Conservation (phyloP, 2,888 invertebrate species). For the Oegoconia quadripuncta region DNA sequence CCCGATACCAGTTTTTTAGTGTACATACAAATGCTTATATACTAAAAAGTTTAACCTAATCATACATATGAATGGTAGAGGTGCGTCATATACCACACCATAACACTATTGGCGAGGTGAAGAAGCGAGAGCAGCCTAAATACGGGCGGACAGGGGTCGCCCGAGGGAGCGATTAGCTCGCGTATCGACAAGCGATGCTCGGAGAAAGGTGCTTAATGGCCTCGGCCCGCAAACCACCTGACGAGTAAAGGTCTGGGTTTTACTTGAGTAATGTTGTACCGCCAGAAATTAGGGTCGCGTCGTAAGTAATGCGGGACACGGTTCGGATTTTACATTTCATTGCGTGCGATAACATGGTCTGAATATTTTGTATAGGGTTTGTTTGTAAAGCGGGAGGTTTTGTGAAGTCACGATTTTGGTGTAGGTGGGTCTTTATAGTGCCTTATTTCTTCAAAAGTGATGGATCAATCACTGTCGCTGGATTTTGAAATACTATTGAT, state of each 20-base stretch:
- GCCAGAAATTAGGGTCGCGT: constrained; percentile 1
- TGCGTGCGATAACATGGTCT: background rate
- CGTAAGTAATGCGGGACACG: constrained; percentile 1
- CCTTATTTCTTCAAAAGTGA: no score
- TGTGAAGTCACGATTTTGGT: no score
- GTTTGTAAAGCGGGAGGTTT: no score
- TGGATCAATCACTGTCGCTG: no score
- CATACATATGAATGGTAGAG: no score
- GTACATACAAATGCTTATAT: no score
- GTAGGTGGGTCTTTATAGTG: no score
- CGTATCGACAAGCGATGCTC: constrained; percentile 24
- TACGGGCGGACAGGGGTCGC: constrained; percentile 14
- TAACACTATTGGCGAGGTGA: constrained; percentile 23
- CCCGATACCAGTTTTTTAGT: no score
- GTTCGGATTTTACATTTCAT: background rate
- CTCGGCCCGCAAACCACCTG: constrained; percentile 2
- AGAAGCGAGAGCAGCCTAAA: constrained; percentile 17
- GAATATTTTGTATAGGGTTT: background rate
- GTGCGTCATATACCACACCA: no score
- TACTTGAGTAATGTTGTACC: constrained; percentile 2
- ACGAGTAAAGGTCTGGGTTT: background rate
- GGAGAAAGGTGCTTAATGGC: background rate
- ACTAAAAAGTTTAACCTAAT: no score
- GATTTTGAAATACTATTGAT: no score
- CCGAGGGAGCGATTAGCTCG: constrained; percentile 28